Evolutionary conservation across 92 coral and sea anemone genomes (phyloP).

Genomic region (Blastomussa wellsi): DNA sequence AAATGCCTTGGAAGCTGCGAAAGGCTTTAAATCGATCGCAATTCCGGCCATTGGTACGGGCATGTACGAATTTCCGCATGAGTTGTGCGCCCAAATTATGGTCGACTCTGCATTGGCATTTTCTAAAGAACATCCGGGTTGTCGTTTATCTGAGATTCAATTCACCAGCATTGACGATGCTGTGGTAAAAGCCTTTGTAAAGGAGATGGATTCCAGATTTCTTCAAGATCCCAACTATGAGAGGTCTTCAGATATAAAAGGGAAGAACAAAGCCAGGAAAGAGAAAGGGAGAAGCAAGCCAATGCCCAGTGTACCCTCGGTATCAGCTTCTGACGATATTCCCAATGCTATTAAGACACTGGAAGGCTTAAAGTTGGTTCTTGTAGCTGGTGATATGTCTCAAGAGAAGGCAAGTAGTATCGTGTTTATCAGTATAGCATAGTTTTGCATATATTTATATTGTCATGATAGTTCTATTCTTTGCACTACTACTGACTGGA

Average conservation of each 20-base stretch:
- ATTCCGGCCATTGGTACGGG: conserved; percentile 83
- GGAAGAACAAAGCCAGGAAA: not conserved
- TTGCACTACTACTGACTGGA: too few relatives aligned
- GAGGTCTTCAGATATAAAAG: conserved; percentile 17
- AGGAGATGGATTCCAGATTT: conserved; percentile 55
- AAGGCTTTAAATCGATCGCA: conserved; percentile 54
- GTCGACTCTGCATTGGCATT: conserved; percentile 49
- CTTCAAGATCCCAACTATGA: conserved; percentile 34
- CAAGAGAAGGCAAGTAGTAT: conserved; percentile 33
- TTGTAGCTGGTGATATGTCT: conserved; percentile 44
- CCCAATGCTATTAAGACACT: conserved; percentile 26
- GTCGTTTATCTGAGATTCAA: conserved; percentile 66
- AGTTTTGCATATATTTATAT: not conserved
- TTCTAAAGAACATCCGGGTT: conserved; percentile 32
- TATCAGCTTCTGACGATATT: not conserved
- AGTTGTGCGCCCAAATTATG: conserved; percentile 63
- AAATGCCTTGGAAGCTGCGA: conserved; percentile 49
- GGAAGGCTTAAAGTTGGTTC: conserved; percentile 39
- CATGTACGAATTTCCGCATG: conserved; percentile 58
- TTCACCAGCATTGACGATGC: conserved; percentile 54
- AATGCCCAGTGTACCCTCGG: not conserved
- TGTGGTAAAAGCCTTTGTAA: conserved; percentile 43
- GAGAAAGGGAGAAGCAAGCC: not conserved
- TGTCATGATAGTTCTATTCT: not conserved
- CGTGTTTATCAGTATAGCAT: not conserved